Conservation (phyloP, 2,113 vertebrate genomes). For the Oophaga pumilio region DNA sequence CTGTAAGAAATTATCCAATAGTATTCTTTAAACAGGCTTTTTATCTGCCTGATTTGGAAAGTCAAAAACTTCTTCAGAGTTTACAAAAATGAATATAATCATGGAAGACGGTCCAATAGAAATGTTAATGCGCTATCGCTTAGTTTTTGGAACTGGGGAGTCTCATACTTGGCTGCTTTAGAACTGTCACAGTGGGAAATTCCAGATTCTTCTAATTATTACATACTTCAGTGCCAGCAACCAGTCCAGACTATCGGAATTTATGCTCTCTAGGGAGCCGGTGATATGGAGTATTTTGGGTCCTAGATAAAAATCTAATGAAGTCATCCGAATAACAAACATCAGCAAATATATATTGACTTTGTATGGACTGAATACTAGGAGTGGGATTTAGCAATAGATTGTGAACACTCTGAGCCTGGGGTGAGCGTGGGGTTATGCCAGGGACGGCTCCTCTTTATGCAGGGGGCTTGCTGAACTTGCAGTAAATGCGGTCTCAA, state of each 20-base stretch:
- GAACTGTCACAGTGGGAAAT: neutral
- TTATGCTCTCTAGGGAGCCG: neutral
- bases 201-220: neutral
- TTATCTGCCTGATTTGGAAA: neutral
- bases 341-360: neutral
- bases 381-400: slow-evolving; percentile 5
- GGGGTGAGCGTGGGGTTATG: neutral
- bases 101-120: neutral
- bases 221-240: neutral
- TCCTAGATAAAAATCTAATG: too few relatives aligned
- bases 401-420: neutral
- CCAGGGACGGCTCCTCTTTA: neutral
- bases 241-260: neutral
- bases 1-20: too few relatives aligned
- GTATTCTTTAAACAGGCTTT: too few relatives aligned
- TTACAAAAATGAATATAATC: neutral
- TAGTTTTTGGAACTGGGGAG: neutral
- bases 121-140: neutral
- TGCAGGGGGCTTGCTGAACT: neutral
- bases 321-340: too few relatives aligned
- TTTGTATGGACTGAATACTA: neutral
- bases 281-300: neutral
- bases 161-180: neutral
- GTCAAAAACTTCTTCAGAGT: neutral
- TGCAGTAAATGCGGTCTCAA: slow-evolving; percentile 10